Base-by-base conservation (phyloP, 1,140 invertebrate species). In the Drosophila neocordata region DNA sequence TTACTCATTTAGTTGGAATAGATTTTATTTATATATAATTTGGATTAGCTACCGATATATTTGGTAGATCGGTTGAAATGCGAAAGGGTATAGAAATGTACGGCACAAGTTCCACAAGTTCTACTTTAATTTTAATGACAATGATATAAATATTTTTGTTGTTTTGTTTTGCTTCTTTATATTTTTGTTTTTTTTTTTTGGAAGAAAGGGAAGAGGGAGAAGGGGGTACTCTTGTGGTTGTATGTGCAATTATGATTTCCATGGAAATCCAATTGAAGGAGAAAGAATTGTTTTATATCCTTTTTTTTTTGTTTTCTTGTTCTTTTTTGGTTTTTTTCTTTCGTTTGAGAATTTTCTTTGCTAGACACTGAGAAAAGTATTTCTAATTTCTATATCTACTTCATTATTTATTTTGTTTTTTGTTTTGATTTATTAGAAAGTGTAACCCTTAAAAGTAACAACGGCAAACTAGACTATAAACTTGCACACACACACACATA, bases 101-200 rank as follows among this genome's bases (percentile, higher is more conserved):
- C n/a, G n/a, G n/a, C n/a, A n/a, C 27, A 31, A 6, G 27, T 31
- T 20, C 15, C 41, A 48, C 15, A 20, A 7, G 41, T 20, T 48
- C 41, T 48, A 48, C 41, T 48, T 48, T 48, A 48, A 11, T 44
- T 44, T 44, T 66, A 67, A 57, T 64, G 83, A 88, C 73, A 73
- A 48, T 48, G 41, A 20, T 48, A 48, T 48, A 48, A 48, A 48
- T 48, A 13, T 41, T 13, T 41, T n/a, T n/a, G n/a, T n/a, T n/a
- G n/a, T n/a, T n/a, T n/a, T n/a, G n/a, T n/a, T n/a, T n/a, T n/a
- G n/a, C n/a, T n/a, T n/a, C n/a, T n/a, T n/a, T n/a, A n/a, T 18
- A 15, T 44, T 8, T 18, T 44, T 8, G 8, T 18, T 35, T 1
- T 2, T 35, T 11, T 18, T 31, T 20, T 20, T 48, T 48, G 41